Evolutionary conservation across 2,113 vertebrate species (phyloP).

Genomic region (Picathartes gymnocephalus): DNA sequence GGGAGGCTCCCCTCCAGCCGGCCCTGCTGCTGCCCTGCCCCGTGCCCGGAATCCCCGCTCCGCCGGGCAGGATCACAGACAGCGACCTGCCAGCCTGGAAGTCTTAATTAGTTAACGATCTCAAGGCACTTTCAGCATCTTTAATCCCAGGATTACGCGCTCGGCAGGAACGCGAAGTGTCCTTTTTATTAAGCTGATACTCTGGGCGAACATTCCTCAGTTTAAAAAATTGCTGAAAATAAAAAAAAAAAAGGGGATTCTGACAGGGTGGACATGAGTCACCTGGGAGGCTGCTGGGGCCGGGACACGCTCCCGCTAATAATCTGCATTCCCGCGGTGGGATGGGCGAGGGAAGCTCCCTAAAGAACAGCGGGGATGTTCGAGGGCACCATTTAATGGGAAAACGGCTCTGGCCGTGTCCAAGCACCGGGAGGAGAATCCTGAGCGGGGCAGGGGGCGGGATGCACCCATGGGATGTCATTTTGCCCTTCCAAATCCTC

Average conservation of each 20-base stretch:
- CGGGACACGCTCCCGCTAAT: not conserved
- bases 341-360: not conserved
- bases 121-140: not conserved
- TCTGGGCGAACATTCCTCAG: not conserved
- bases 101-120: conserved; percentile 12
- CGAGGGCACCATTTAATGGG: not conserved
- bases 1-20: not conserved
- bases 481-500: not conserved
- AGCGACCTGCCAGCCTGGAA: not conserved
- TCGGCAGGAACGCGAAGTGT: not conserved
- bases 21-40: not conserved
- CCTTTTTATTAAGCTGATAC: conserved; percentile 18
- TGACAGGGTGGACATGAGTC: conserved; percentile 8
- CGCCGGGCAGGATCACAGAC: not conserved
- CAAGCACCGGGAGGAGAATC: not conserved
- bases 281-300: conserved; percentile 15
- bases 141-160: conserved; percentile 4
- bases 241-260: not conserved
- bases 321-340: not conserved
- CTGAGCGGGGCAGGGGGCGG: not conserved
- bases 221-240: not conserved
- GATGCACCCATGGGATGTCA: not conserved
- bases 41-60: fast-evolving
- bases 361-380: not conserved
- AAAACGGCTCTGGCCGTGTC: not conserved